A percentile compares a stretch with the other conserved stretches of the same genome.
These are phyloP conservation scores for Anguilla anguilla DNA, from an alignment of 2,797 vertebrate species.

Conservation along the genomic window DNA sequence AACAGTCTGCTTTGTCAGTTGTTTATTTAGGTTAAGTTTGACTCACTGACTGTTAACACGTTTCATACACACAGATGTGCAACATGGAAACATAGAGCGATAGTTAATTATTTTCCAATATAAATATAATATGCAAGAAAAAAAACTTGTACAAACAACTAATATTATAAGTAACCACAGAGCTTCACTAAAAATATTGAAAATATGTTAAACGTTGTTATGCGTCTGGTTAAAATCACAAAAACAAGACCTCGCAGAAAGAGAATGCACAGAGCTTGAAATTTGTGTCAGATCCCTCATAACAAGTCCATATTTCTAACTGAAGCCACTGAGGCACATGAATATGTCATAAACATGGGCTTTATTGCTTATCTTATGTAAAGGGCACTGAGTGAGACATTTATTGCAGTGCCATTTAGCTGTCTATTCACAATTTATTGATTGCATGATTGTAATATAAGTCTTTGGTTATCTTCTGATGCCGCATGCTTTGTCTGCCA, in stretches of 20 bases:
- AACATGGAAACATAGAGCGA: neutral
- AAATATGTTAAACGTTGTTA: conserved; percentile 47
- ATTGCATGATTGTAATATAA: conserved; percentile 12
- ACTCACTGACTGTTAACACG: neutral
- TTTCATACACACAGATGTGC: neutral
- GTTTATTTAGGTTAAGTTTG: neutral
- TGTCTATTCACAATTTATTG: conserved; percentile 9
- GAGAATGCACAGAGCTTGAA: neutral
- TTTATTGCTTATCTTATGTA: conserved; percentile 7
- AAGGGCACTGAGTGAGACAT: neutral
- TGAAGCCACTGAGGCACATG: neutral
- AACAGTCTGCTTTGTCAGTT: neutral
- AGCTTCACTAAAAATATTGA: conserved; percentile 15
- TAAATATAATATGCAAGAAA: neutral
- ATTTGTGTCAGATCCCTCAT: neutral
- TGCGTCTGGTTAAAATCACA: conserved; percentile 50
- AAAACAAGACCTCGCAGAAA: conserved; percentile 47
- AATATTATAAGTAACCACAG: neutral
- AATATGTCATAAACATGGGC: neutral
- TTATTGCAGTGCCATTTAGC: conserved; percentile 10
- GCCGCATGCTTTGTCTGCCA: neutral
- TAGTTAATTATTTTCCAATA: neutral
- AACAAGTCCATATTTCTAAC: neutral
- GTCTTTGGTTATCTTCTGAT: conserved; percentile 25
- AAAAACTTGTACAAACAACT: neutral